Evolutionary conservation across 2,888 invertebrate genomes (phyloP).

Genomic region (Chaetogeoica ovagalla): DNA sequence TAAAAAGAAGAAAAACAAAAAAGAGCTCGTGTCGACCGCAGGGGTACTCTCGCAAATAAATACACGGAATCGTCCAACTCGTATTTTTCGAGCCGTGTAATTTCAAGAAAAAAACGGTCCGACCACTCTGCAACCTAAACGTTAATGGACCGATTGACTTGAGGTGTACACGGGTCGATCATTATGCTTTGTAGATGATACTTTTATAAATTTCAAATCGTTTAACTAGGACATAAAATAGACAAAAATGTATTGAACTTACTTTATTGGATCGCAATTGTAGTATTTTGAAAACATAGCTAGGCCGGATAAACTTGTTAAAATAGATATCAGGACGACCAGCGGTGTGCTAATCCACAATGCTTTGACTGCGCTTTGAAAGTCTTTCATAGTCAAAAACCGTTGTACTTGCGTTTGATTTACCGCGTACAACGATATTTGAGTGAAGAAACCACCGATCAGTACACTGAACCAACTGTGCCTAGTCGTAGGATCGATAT

Average conservation of each 20-base stretch:
- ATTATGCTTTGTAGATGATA: no score
- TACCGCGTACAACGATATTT: slow-evolving; percentile 80
- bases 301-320: slow-evolving; percentile 75
- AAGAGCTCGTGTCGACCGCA: no score
- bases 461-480: slow-evolving; percentile 82
- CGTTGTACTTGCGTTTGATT: slow-evolving; percentile 78
- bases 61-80: no score
- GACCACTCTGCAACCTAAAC: no score
- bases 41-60: no score
- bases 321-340: slow-evolving; percentile 71
- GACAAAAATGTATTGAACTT: slow-evolving; percentile 56
- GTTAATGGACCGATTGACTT: no score
- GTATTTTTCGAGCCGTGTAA: no score
- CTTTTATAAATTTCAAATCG: no score
- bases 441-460: slow-evolving; percentile 79
- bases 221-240: no score
- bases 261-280: slow-evolving; percentile 76
- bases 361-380: slow-evolving; percentile 72
- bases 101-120: no score
- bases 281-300: slow-evolving; percentile 82
- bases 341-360: slow-evolving; percentile 83
- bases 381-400: slow-evolving; percentile 63
- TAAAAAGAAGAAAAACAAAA: no score
- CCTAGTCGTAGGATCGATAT: slow-evolving; percentile 77
- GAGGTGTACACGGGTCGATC: no score